Percentiles rank a stretch among this genome's conserved stretches.
These are phyloP conservation scores for Tichodroma muraria DNA, from an alignment of 2,113 vertebrate genomes.

Conservation along the genomic window DNA sequence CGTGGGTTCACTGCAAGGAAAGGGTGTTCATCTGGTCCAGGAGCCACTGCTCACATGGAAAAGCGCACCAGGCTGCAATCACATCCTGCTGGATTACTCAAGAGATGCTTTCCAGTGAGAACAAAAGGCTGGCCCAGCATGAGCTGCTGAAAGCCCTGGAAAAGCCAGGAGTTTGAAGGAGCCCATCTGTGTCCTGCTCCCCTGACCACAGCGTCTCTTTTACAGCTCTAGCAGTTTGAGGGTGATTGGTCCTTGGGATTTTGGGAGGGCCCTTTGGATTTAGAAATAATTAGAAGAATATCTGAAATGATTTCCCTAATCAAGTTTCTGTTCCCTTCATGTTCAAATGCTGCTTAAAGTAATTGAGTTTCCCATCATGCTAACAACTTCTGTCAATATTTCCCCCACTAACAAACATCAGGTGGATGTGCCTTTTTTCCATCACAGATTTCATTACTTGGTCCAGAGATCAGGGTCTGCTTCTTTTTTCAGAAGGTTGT, in stretches of 20 bases:
- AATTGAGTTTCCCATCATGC: slow-evolving; percentile 53
- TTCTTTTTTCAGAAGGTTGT: slow-evolving; percentile 22
- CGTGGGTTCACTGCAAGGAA: not conserved
- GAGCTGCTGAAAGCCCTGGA: not conserved
- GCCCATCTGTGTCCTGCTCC: not conserved
- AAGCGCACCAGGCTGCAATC: not conserved
- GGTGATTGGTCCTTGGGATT: not conserved
- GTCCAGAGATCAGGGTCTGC: slow-evolving; percentile 25
- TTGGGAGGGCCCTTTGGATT: not conserved
- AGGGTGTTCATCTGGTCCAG: not conserved
- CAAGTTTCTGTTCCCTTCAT: slow-evolving; percentile 38
- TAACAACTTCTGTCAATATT: slow-evolving; percentile 50
- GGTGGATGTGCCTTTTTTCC: slow-evolving; percentile 34
- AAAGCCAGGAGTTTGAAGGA: not conserved
- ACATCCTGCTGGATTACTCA: not conserved
- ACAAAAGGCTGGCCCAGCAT: not conserved
- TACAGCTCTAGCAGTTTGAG: not conserved
- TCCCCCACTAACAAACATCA: slow-evolving; percentile 49
- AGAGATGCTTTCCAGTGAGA: not conserved
- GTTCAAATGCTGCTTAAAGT: slow-evolving; percentile 54
- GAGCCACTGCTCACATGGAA: not conserved
- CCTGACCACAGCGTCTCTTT: not conserved
- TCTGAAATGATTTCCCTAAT: slow-evolving; percentile 58
- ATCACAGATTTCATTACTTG: slow-evolving; percentile 52
- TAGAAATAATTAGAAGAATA: slow-evolving; percentile 33